phyloP scores from a whole-genome alignment of 2,113 vertebrate species.

The Lontra canadensis region DNA sequence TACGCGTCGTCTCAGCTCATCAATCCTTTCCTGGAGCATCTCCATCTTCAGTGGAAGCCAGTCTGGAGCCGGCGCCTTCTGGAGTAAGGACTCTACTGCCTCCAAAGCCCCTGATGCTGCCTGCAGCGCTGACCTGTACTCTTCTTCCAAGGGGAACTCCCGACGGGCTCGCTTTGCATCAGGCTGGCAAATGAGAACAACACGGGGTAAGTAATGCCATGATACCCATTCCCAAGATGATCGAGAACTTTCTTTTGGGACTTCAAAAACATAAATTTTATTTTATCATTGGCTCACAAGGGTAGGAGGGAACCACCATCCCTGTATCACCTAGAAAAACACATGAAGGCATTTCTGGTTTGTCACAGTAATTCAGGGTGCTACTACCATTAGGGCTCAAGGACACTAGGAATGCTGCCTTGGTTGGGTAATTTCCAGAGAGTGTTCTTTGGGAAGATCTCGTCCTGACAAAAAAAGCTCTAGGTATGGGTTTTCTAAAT shows the following conservation, averaged over 20 bases:
- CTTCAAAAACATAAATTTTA: neutral
- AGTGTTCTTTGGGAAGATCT: neutral
- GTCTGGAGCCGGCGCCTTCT: constrained; percentile 80
- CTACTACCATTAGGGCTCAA: neutral
- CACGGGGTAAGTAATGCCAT: neutral
- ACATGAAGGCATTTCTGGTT: neutral
- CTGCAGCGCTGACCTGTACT: constrained; percentile 86
- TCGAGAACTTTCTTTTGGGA: neutral
- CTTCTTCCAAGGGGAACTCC: constrained; percentile 83
- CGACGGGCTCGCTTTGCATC: constrained; percentile 88
- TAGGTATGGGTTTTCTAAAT: neutral
- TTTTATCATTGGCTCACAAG: neutral
- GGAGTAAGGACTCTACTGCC: constrained; percentile 83
- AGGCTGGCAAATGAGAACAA: constrained; percentile 84
- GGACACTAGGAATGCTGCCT: neutral
- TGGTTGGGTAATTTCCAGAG: neutral
- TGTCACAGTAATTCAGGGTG: neutral
- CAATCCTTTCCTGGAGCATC: constrained; percentile 84
- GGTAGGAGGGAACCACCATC: neutral
- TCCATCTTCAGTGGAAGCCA: constrained; percentile 88
- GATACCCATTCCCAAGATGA: neutral
- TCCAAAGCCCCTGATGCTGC: constrained; percentile 86
- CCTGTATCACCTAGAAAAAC: neutral
- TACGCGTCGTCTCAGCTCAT: constrained; percentile 42
- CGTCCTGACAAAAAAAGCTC: neutral